Evolutionary conservation across 2,113 vertebrate species (phyloP).

Genomic region (Peromyscus polionotus): DNA sequence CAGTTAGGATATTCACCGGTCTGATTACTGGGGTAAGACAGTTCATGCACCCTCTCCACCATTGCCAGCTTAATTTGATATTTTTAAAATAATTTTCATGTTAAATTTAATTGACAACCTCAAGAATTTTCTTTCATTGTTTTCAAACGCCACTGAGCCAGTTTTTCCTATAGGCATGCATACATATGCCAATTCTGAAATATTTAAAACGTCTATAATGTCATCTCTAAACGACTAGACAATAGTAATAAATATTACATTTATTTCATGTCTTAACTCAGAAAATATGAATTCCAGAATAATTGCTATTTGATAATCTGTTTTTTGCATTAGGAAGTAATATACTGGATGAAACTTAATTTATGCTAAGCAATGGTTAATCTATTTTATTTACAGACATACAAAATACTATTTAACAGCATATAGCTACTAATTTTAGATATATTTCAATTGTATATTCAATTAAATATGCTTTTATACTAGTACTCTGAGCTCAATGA

Average conservation of each 20-base stretch:
- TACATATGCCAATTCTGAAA: not conserved
- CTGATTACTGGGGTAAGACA: no score
- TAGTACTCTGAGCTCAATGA: not conserved
- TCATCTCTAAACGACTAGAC: not conserved
- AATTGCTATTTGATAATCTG: not conserved
- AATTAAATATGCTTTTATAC: not conserved
- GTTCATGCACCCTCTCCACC: no score
- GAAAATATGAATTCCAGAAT: not conserved
- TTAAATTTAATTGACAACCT: constrained; percentile 3
- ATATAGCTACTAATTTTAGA: not conserved
- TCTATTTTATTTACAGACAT: not conserved
- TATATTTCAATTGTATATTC: constrained; percentile 32
- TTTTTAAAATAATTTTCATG: not conserved
- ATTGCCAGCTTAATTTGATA: not conserved
- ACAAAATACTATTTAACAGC: not conserved
- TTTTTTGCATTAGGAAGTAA: not conserved
- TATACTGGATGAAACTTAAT: not conserved
- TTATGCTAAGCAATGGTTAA: not conserved
- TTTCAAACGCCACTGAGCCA: not conserved
- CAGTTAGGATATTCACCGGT: no score
- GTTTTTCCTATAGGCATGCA: not conserved
- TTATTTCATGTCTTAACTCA: not conserved
- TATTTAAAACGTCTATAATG: not conserved
- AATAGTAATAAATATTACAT: not conserved
- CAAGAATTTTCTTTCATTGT: not conserved